Base-by-base conservation (phyloP, 2,888 invertebrate species). In the Thera obeliscata region DNA sequence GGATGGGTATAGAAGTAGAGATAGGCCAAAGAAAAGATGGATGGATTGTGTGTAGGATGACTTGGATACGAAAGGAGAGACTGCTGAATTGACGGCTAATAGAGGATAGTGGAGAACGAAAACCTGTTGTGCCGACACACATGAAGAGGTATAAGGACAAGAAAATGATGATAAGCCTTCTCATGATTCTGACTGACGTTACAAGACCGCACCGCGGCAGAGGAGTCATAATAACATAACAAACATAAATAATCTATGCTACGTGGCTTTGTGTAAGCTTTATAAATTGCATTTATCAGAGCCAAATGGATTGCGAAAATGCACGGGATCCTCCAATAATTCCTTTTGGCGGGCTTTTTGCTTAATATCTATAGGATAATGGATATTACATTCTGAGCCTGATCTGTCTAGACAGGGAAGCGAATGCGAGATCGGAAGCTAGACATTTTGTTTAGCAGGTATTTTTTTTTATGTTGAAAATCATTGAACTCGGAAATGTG, bases 401-500 rank as follows among this genome's bases (percentile, higher is more conserved):
- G 9, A 46, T 46, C 56, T 61, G 61, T 65, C 66, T 68, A 61
- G 66, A 66, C 66, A 56, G 43, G n/a, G n/a, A 46, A 49, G 49
- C 35, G 43, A 43, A 46, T 55, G 49, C 35, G 43, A 43, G 61
- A 46, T 59, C 48, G 49, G 41, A 60, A 41, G 41, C 38, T 35
- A 56, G n/a, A 56, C 50, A 55, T 4, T 38, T 64, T 59, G 41
- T 43, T 64, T 52, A 55, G 55, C 48, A 38, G 46, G 33, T 46
- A 54, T 36, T 54, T 61, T 54, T 33, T 43, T 36, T 54, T 52
- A 64, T 38, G 59, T 69, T 66, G 62, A 69, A 69, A 73, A 75
- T 76, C 66, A 72, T 75, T 76, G 67, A 76, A 75, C 73, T 73
- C 67, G 55, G 50, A 70, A 69, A 68, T 22, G 22, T 22, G 22